A percentile compares a stretch with the other conserved stretches of the same genome.
Evolutionary conservation across 2,113 vertebrate species (phyloP).

Genomic region (Epinephelus lanceolatus): DNA sequence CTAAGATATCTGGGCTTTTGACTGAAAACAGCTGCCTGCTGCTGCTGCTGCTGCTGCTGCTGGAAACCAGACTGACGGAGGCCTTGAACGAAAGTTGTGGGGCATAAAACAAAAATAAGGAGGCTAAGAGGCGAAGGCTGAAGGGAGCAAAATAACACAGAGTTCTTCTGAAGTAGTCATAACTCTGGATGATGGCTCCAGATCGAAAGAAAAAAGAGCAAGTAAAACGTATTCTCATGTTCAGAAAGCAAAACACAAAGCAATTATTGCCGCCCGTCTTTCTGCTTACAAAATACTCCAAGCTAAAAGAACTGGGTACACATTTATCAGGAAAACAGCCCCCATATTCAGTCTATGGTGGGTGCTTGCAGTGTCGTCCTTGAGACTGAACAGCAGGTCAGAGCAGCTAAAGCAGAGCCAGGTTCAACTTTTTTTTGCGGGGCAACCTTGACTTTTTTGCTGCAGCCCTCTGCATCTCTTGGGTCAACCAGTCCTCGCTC

Average conservation of each 20-base stretch:
- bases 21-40: too few species aligned
- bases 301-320: constrained; percentile 30
- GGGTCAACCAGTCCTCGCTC: too few species aligned
- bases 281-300: constrained; percentile 15
- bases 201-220: not conserved
- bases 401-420: not conserved
- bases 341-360: constrained; percentile 2
- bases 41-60: not conserved
- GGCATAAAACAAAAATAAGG: too few species aligned
- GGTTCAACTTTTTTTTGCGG: too few species aligned
- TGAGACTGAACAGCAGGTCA: constrained; percentile 18
- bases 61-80: too few species aligned
- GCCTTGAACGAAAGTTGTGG: too few species aligned
- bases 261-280: constrained; percentile 6
- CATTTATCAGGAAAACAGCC: constrained; percentile 30
- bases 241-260: constrained; percentile 6
- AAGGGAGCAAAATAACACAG: too few species aligned
- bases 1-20: too few species aligned
- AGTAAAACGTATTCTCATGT: not conserved
- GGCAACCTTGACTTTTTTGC: too few species aligned
- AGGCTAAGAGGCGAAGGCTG: too few species aligned
- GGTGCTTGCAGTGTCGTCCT: not conserved
- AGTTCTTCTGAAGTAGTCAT: too few species aligned
- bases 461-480: too few species aligned
- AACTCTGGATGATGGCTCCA: not conserved